A percentile compares a stretch with the other conserved stretches of the same genome.
Conservation (phyloP, 2,888 invertebrate genomes). For the Stenurella melanura region DNA sequence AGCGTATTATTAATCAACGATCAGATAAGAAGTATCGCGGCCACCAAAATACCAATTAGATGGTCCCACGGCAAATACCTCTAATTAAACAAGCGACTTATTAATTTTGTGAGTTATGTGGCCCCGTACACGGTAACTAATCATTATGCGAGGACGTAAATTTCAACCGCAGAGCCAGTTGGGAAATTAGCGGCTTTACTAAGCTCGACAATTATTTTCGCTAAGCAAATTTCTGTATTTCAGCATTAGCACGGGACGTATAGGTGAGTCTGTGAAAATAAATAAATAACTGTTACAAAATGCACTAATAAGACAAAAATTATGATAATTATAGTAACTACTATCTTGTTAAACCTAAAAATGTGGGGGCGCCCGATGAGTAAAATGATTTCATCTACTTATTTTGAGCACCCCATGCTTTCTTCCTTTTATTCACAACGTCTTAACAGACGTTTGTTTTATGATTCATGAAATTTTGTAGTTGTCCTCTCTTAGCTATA, state of each 20-base stretch:
- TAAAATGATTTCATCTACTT: too few species aligned
- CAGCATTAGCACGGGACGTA: background rate
- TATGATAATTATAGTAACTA: too few species aligned
- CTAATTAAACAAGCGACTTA: slow-evolving; percentile 58
- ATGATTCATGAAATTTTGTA: too few species aligned
- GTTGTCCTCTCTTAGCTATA: too few species aligned
- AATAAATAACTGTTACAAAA: too few species aligned
- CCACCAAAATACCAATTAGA: slow-evolving; percentile 59
- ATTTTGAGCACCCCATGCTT: too few species aligned
- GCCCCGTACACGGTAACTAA: slow-evolving; percentile 48
- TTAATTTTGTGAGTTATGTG: slow-evolving; percentile 53
- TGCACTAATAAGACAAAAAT: too few species aligned
- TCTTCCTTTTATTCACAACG: too few species aligned
- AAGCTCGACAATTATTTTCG: slow-evolving; percentile 44
- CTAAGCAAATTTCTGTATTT: slow-evolving; percentile 32
- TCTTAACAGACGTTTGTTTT: too few species aligned
- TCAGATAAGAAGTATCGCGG: slow-evolving; percentile 59
- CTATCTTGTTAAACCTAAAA: too few species aligned
- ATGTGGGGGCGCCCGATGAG: too few species aligned
- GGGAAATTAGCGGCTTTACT: slow-evolving; percentile 49
- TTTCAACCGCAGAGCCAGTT: slow-evolving; percentile 42
- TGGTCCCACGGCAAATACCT: slow-evolving; percentile 57
- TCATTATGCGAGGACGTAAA: slow-evolving; percentile 44
- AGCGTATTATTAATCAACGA: slow-evolving; percentile 59
- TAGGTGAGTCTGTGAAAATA: too few species aligned